Evolutionary conservation across 2,888 invertebrate species (phyloP), one percentile per base, ranked within the genome.

Genomic region (Sphaeridia pumilis): DNA sequence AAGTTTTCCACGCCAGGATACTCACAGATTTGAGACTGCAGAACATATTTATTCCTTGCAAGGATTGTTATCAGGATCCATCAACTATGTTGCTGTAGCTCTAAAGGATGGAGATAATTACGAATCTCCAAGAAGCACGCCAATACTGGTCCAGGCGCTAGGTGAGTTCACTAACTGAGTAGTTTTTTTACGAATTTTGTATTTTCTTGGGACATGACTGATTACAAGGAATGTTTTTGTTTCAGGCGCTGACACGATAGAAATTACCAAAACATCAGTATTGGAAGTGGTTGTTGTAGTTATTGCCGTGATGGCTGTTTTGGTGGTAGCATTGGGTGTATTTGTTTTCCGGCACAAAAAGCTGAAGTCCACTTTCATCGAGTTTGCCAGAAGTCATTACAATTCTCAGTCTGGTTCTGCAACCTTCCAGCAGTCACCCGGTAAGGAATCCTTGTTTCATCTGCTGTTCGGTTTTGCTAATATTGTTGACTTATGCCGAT

Each of bases 331-430:
- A 2, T 73, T 87, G 35, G 75, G 76, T 14, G 77, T 83, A 68
- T 75, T 77, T 64, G 73, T 79, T 2, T 65, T 85, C 46, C 75
- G 85, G 26, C 84, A 87, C 70, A 76, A 82, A 43, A 76, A 85
- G 44, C 75, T 87, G 34, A 80, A 84, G 67, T 78, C 81, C 61
- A 83, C 82, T 66, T 87, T 88, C 72, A 78, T 83, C 49, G 78
- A 85, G 49, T 87, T 87, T 71, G 83, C 84, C 28, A 84, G 83
- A 69, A 83, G 83, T 61, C 84, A 85, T 70, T 92, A 92, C 70
- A 87, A 87, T 73, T 83, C 83, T 49, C 77, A 87, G 61, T 82
- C 88, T 46, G 89, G 87, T 45, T 84, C 88, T 64, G 87, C 90
- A 38, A 87, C 87, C 49, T 85, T 90, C 69, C 59, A 61, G 24